Evolutionary conservation across 2,888 invertebrate genomes (phyloP), one percentile per base, ranked within the genome.

Genomic region (Drosophila mayaguana): DNA sequence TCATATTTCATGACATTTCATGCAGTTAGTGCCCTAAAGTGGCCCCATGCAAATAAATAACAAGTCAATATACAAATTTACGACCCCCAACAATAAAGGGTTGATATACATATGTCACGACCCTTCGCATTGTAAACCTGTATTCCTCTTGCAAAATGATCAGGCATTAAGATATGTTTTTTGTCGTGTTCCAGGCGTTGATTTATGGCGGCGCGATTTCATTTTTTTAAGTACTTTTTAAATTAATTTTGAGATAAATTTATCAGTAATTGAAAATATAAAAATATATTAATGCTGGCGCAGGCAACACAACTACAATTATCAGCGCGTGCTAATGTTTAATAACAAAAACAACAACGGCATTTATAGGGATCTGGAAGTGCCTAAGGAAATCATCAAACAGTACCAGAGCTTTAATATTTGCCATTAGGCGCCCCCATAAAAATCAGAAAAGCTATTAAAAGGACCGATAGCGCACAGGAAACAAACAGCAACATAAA

Each of bases 31-130:
- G 60, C 53, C 68, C 63, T 78, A 72, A 69, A 83, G 81, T 81
- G 72, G 57, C 55, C 66, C 59, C 63, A 84, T 89, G 89, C 89
- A 89, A 84, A 89, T 84, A 84, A 81, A 81, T 79, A 81, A 79
- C 84, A 77, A 79, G 87, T 83, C 71, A 88, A 84, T 88, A 76
- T 72, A 81, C 64, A 59, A 72, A 78, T 78, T 78, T 78, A 77
- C 50, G 34, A 38, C 57, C 71, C 25, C 66, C 62, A 65, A 38
- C 53, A 38, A 3, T 9, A 54, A 54, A 54, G 54, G 25, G 40
- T 54, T 54, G 25, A 45, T 6, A 18, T 57, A 11, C 6, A 18
- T 57, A 11, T 45, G 36, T 3, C 22, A 8, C 43, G 56, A n/a
- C 18, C 40, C 12, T 48, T 63, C n/a, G 20, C 34, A 5, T 9